Evolutionary conservation across 1,140 invertebrate species (phyloP), one percentile per base, ranked within the genome.

Genomic region (Saccostrea echinata): DNA sequence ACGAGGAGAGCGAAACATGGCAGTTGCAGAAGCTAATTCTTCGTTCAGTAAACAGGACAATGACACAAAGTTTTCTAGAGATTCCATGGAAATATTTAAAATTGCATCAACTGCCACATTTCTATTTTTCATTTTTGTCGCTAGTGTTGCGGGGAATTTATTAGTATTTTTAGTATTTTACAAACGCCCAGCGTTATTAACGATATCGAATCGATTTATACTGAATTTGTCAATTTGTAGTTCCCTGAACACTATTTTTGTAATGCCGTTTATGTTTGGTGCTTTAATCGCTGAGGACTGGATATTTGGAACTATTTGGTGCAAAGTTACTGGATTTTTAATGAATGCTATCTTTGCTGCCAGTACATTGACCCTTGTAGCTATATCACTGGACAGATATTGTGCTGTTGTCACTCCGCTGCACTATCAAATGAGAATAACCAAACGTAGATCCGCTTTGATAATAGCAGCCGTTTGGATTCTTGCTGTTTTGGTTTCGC

Each of bases 361-460:
- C 24, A 96, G 96, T 21, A 96, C 97, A 2, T 95, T 97, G 30
- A 97, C 97, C 0, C 96, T 98, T 9, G 96, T 98, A 12, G 96
- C 98, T 13, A 97, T 98, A 57, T 97, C 97, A 0, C 95, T 98
- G 2, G 98, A 98, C 92, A 97, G 98, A 96, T 98, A 87, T 96
- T 97, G 91, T 96, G 97, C 91, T 97, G 97, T 97, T 86, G 92
- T 91, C 82, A 92, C 94, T 64, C 92, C 91, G 88, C 91, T 91
- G 90, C 93, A 93, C 94, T 95, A 92, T 94, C 90, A 88, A 90
- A 96, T 97, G 61, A 96, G 97, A 64, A 96, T 98, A 30, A 97
- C 97, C 85, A 97, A 97, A 86, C 95, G 96, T 18, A 96, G 97
- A 83, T 97, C 97, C 0, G 96, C 96, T 3, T 92, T 96, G 0